Percentiles rank a stretch among this genome's conserved stretches.
Evolutionary conservation across 2,888 invertebrate species (phyloP).

Genomic region (Blomia tropicalis): DNA sequence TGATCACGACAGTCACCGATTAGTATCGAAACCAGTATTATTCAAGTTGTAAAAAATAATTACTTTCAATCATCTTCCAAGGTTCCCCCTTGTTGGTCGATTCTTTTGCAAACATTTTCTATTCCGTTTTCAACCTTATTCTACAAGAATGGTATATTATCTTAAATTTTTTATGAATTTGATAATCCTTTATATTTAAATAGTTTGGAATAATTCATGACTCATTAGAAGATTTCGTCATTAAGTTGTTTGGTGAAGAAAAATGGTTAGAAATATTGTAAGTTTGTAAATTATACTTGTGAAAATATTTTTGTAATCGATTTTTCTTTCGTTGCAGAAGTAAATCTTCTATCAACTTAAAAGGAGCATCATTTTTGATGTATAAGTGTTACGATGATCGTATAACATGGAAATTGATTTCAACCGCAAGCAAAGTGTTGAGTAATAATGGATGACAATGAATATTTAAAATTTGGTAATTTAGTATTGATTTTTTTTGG

Average conservation of each 20-base stretch:
- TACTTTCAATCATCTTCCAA: too few relatives aligned
- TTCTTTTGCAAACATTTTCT: too few relatives aligned
- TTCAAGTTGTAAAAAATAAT: too few relatives aligned
- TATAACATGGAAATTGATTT: constrained; percentile 32
- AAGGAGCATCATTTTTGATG: constrained; percentile 31
- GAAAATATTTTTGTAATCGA: not conserved
- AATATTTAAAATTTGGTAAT: not conserved
- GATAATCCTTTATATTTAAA: constrained; percentile 26
- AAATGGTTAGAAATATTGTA: constrained; percentile 31
- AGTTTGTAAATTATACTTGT: constrained; percentile 23
- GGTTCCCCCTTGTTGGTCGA: too few relatives aligned
- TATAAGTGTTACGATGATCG: constrained; percentile 32
- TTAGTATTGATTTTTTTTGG: not conserved
- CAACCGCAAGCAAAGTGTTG: constrained; percentile 31
- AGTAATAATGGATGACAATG: constrained; percentile 29
- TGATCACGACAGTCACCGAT: too few relatives aligned
- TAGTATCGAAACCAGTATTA: too few relatives aligned
- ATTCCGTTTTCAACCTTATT: too few relatives aligned
- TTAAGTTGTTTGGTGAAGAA: constrained; percentile 29
- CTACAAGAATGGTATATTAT: too few relatives aligned
- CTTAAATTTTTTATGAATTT: too few relatives aligned
- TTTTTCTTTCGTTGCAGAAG: constrained; percentile 25
- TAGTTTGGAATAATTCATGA: constrained; percentile 32
- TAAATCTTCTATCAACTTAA: constrained; percentile 29
- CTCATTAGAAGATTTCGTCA: constrained; percentile 31